phyloP scores from a whole-genome alignment of 2,797 vertebrate genomes.

The Eulemur coronatus region DNA sequence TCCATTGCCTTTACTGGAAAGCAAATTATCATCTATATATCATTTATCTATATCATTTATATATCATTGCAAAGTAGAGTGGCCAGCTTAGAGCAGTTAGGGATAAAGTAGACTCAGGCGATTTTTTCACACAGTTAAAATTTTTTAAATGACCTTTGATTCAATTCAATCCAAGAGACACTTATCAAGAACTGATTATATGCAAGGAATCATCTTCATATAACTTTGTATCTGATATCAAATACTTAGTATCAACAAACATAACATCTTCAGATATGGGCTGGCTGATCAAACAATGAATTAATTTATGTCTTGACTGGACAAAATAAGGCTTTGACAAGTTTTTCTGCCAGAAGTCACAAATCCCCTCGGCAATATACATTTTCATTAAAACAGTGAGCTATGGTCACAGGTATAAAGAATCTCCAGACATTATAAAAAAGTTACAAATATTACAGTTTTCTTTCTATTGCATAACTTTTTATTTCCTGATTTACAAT shows the following conservation, averaged over 20 bases:
- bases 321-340: slow-evolving; percentile 22
- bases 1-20: background rate
- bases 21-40: background rate
- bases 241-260: background rate
- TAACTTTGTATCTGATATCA: background rate
- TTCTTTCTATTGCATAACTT: slow-evolving; percentile 7
- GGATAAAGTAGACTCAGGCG: background rate
- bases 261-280: slow-evolving; percentile 6
- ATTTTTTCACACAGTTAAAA: background rate
- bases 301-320: slow-evolving; percentile 13
- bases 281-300: background rate
- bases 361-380: slow-evolving; percentile 21
- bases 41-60: background rate
- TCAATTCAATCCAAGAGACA: background rate
- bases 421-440: slow-evolving; percentile 12
- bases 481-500: slow-evolving; percentile 19
- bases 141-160: background rate
- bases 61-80: background rate
- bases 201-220: background rate
- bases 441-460: slow-evolving; percentile 13
- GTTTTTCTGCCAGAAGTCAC: slow-evolving; percentile 19
- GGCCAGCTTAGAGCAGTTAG: background rate
- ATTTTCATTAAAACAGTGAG: slow-evolving; percentile 15
- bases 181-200: background rate
- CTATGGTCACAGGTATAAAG: background rate